Evolutionary conservation across 2,113 vertebrate genomes (phyloP).

Genomic region (Bagarius yarrelli): DNA sequence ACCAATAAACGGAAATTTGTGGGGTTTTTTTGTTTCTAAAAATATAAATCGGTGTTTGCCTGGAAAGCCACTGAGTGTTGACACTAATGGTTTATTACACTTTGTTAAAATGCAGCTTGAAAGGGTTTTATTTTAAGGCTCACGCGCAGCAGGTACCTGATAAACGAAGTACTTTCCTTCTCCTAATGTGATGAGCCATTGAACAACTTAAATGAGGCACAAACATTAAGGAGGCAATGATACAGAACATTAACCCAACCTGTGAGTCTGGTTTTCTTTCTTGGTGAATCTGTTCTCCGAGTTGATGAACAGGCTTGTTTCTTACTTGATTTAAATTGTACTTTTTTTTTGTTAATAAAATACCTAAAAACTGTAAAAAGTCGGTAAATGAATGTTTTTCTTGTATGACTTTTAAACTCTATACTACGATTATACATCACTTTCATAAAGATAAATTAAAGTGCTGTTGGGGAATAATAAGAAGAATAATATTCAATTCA

Average conservation of each 20-base stretch:
- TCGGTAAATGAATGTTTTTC: too few relatives aligned
- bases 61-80: neutral
- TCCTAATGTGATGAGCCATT: neutral
- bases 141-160: neutral
- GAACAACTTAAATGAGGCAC: neutral
- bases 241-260: neutral
- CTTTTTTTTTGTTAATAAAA: slow-evolving; percentile 15
- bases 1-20: neutral
- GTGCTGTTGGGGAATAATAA: too few relatives aligned
- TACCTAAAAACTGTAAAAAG: neutral
- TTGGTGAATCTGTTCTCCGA: neutral
- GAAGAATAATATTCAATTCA: too few relatives aligned
- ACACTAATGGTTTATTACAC: neutral
- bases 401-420: neutral
- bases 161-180: neutral
- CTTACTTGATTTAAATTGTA: neutral
- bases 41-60: neutral
- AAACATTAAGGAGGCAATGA: too few relatives aligned
- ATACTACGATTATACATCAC: neutral
- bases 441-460: too few relatives aligned
- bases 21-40: neutral
- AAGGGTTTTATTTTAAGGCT: neutral
- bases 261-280: neutral
- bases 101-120: neutral
- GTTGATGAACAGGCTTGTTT: neutral